Percentiles rank a stretch among this genome's conserved stretches.
Evolutionary conservation across 2,888 invertebrate genomes (phyloP).

Genomic region (Ectemnius cavifrons): DNA sequence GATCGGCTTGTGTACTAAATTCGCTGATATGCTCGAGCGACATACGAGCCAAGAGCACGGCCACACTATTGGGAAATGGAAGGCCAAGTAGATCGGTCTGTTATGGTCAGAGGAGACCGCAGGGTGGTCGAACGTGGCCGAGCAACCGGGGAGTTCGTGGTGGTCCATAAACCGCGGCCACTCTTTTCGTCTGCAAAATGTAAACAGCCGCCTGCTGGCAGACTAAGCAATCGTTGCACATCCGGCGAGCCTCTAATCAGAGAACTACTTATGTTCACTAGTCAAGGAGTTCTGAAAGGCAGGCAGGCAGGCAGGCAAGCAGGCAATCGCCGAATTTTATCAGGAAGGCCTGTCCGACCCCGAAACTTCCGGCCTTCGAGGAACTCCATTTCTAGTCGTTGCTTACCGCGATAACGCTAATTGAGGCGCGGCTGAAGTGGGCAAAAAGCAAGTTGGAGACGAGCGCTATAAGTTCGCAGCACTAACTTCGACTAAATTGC

Average conservation of each 20-base stretch:
- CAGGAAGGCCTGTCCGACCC: conserved; percentile 15
- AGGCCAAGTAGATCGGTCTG: conserved; percentile 19
- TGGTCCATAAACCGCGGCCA: conserved; percentile 24
- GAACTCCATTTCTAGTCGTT: conserved; percentile 31
- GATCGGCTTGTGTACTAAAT: neutral
- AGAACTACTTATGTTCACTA: conserved; percentile 15
- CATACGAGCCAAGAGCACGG: neutral
- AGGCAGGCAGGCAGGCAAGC: neutral
- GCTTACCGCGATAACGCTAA: conserved; percentile 7
- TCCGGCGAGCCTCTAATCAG: conserved; percentile 35
- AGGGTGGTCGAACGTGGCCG: too few relatives aligned
- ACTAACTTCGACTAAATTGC: conserved; percentile 33
- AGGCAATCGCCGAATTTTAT: neutral
- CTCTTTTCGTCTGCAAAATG: conserved; percentile 33
- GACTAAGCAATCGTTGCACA: conserved; percentile 50
- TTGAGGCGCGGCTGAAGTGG: neutral
- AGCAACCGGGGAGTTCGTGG: neutral
- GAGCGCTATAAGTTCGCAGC: too few relatives aligned
- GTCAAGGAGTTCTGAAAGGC: neutral
- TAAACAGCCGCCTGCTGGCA: conserved; percentile 48
- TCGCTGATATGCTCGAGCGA: neutral
- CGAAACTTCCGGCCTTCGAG: conserved; percentile 34
- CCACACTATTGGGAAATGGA: neutral
- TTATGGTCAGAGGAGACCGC: conserved; percentile 21
- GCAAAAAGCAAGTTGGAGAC: too few relatives aligned